These are phyloP conservation scores for Crossocerus cetratus DNA, from an alignment of 2,888 invertebrate species.

Conservation along the genomic window DNA sequence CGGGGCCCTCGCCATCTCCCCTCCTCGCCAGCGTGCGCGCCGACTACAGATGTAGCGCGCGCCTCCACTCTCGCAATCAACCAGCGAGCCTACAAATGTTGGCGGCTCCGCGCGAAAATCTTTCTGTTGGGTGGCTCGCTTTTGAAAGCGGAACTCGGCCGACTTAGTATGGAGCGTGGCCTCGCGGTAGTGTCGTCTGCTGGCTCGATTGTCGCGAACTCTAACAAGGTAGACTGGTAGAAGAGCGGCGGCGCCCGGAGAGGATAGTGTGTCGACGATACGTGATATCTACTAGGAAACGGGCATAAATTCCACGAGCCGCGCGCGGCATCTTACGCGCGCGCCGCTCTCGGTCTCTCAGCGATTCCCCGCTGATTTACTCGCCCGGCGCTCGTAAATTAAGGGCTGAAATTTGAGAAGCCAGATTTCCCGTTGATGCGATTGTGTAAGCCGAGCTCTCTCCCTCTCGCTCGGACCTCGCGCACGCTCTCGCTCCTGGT, in stretches of 20 bases:
- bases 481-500: background rate
- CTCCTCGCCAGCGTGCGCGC: too few relatives aligned
- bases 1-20: background rate
- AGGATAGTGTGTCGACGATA: slow-evolving; percentile 49
- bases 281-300: slow-evolving; percentile 51
- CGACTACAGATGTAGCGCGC: too few relatives aligned
- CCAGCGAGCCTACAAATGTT: too few relatives aligned
- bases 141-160: too few relatives aligned
- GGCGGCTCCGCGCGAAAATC: too few relatives aligned
- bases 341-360: slow-evolving; percentile 32
- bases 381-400: slow-evolving; percentile 45
- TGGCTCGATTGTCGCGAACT: slow-evolving; percentile 28
- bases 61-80: too few relatives aligned
- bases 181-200: background rate
- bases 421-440: slow-evolving; percentile 51
- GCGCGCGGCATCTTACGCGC: background rate
- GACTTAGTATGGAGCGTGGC: too few relatives aligned
- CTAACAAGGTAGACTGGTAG: slow-evolving; percentile 18
- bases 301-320: slow-evolving; percentile 45
- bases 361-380: slow-evolving; percentile 43
- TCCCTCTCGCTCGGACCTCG: slow-evolving; percentile 21
- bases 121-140: too few relatives aligned
- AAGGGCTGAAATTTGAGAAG: slow-evolving; percentile 48
- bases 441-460: slow-evolving; percentile 44
- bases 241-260: background rate